phyloP scores from a whole-genome alignment of 2,888 invertebrate species.

The Tanytarsus gracilentus region DNA sequence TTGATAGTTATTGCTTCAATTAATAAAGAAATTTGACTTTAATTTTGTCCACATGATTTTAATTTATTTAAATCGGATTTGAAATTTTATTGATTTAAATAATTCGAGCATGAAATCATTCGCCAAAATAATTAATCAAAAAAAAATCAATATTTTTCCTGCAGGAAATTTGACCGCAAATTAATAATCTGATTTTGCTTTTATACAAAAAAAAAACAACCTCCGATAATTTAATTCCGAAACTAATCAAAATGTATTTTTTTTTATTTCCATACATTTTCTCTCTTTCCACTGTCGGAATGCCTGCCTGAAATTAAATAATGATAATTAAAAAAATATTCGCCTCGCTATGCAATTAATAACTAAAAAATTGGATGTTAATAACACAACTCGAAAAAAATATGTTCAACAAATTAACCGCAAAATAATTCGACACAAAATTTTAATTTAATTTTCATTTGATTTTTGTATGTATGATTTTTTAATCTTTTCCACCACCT shows the following conservation, averaged over 20 bases:
- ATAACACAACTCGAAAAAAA: neutral
- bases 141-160: no score
- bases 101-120: no score
- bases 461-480: constrained; percentile 27
- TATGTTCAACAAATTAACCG: constrained; percentile 31
- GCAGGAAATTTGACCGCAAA: no score
- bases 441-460: constrained; percentile 29
- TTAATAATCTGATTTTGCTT: neutral
- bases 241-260: constrained; percentile 12
- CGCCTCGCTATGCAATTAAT: no score
- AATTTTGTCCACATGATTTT: no score
- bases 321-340: neutral
- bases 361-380: neutral
- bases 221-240: no score
- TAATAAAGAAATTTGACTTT: no score
- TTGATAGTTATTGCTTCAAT: no score
- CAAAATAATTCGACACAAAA: constrained; percentile 29
- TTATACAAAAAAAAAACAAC: no score
- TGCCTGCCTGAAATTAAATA: neutral
- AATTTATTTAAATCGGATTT: no score
- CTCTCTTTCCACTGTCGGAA: neutral
- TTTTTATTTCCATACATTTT: constrained; percentile 1
- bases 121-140: neutral
- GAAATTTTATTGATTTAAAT: no score
- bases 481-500: neutral